phyloP scores from a whole-genome alignment of 1,140 invertebrate genomes.

The Drosophila santomea region DNA sequence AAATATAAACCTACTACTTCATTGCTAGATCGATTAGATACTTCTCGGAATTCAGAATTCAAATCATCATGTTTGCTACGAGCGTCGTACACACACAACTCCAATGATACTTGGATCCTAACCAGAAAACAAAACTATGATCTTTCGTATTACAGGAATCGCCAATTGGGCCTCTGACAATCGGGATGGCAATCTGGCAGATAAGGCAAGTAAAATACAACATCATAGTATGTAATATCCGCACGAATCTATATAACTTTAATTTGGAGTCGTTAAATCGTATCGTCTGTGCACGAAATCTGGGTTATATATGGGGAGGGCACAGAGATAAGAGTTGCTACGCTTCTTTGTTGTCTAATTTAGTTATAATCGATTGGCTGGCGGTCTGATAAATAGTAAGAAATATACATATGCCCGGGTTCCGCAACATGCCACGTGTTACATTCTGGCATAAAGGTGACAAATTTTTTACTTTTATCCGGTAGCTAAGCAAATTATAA shows the following conservation, averaged over 20 bases:
- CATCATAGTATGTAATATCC: conserved; percentile 52
- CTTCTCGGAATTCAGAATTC: conserved; percentile 1
- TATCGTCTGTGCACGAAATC: conserved; percentile 4
- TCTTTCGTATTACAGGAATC: conserved; percentile 73
- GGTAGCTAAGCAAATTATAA: conserved; percentile 47
- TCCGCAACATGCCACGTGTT: conserved; percentile 19
- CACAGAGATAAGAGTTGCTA: conserved; percentile 39
- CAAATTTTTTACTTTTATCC: conserved; percentile 29
- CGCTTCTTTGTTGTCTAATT: conserved; percentile 50
- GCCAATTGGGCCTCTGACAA: conserved; percentile 81
- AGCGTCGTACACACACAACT: not conserved
- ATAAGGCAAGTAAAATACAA: conserved; percentile 82
- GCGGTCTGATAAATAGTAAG: conserved; percentile 24
- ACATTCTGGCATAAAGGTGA: conserved; percentile 28
- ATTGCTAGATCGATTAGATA: conserved; percentile 37
- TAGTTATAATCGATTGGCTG: conserved; percentile 54
- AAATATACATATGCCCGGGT: conserved; percentile 1
- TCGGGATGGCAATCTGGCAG: conserved; percentile 81
- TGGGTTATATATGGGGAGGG: conserved; percentile 10
- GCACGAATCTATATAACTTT: not conserved
- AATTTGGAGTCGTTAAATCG: conserved; percentile 7
- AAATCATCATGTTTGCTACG: conserved; percentile 24
- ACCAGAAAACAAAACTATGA: conserved; percentile 36
- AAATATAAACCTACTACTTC: conserved; percentile 2
- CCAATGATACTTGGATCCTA: not conserved